Percentiles rank a stretch among this genome's conserved stretches.
phyloP scores from a whole-genome alignment of 1,140 invertebrate genomes.

The Parasteatoda tepidariorum region DNA sequence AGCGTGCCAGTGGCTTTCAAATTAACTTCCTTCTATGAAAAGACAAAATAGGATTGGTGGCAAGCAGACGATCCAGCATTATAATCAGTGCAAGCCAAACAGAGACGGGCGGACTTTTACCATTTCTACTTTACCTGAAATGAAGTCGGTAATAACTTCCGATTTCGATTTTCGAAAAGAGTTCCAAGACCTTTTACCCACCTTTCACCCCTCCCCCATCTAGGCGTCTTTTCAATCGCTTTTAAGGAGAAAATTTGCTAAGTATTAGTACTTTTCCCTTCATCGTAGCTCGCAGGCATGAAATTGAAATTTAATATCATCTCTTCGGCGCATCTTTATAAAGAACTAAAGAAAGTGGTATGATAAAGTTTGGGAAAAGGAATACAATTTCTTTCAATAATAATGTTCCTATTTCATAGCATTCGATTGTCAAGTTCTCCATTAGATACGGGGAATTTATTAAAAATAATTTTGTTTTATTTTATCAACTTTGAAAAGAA shows the following conservation, averaged over 20 bases:
- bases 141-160: slow-evolving; percentile 45
- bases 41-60: neutral
- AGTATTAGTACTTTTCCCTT: slow-evolving; percentile 28
- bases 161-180: slow-evolving; percentile 25
- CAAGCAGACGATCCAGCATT: neutral
- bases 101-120: slow-evolving; percentile 3
- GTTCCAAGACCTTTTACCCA: neutral
- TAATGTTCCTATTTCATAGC: slow-evolving; percentile 26
- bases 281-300: slow-evolving; percentile 13
- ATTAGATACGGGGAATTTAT: too few species aligned
- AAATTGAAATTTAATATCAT: slow-evolving; percentile 54
- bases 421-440: slow-evolving; percentile 26
- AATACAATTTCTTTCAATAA: slow-evolving; percentile 11
- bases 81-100: slow-evolving; percentile 31
- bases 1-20: slow-evolving; percentile 50
- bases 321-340: slow-evolving; percentile 4
- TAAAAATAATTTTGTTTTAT: too few species aligned
- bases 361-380: neutral
- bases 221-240: slow-evolving; percentile 26
- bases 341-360: neutral
- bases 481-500: too few species aligned
- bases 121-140: slow-evolving; percentile 28
- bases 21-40: slow-evolving; percentile 22
- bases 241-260: slow-evolving; percentile 38
- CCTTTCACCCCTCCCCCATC: neutral